Percentiles rank a stretch among this genome's conserved stretches.
Conservation (phyloP, 2,888 invertebrate species). For the Parnassius apollo region DNA sequence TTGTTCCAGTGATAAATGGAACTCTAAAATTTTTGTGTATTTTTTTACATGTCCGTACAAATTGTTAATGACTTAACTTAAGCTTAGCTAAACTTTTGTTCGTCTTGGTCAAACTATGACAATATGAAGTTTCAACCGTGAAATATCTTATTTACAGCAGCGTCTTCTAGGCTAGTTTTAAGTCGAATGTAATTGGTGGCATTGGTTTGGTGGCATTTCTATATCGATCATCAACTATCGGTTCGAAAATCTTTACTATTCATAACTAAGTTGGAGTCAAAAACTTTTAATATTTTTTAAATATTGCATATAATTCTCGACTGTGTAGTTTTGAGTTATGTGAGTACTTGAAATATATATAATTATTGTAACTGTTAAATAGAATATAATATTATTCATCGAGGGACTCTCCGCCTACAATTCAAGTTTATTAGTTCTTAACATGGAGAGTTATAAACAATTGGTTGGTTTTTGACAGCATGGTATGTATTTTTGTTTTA, state of each 20-base stretch:
- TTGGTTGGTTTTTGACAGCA: slow-evolving; percentile 22
- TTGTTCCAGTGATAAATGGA: slow-evolving; percentile 38
- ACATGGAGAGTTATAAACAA: slow-evolving; percentile 24
- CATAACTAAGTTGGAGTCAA: not conserved
- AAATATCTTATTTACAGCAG: too few relatives aligned
- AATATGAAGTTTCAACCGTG: too few relatives aligned
- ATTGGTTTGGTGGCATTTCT: too few relatives aligned
- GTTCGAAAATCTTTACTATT: too few relatives aligned
- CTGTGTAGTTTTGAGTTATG: slow-evolving; percentile 2
- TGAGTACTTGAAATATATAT: slow-evolving; percentile 2
- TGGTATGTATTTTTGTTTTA: slow-evolving; percentile 37
- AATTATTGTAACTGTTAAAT: slow-evolving; percentile 15
- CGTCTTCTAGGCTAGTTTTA: too few relatives aligned
- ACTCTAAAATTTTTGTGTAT: slow-evolving; percentile 28
- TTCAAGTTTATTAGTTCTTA: slow-evolving; percentile 31
- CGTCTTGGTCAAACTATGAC: not conserved
- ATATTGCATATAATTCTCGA: not conserved
- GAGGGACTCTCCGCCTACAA: slow-evolving; percentile 27
- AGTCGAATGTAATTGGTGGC: not conserved
- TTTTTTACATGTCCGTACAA: slow-evolving; percentile 19
- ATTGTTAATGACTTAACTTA: slow-evolving; percentile 13
- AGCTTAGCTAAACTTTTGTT: not conserved
- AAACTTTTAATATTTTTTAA: slow-evolving; percentile 1
- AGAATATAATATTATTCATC: slow-evolving; percentile 19
- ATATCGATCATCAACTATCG: too few relatives aligned